phyloP scores from a whole-genome alignment of 2,113 vertebrate species.

The Bungarus multicinctus region DNA sequence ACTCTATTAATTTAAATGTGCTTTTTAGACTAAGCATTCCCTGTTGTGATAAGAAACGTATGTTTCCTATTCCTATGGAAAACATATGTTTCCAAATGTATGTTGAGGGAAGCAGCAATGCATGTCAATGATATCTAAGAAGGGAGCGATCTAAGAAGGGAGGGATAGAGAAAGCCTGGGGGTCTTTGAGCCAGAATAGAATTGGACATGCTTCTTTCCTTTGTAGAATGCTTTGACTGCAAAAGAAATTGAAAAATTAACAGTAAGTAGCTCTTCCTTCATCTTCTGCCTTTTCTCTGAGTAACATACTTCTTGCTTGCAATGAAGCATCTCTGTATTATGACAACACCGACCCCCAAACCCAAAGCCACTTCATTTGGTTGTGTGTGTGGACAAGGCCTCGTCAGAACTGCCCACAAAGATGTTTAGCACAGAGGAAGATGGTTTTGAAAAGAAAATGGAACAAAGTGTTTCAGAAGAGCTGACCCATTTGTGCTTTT shows the following conservation, averaged over 20 bases:
- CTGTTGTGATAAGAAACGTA: neutral
- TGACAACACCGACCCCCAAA: neutral
- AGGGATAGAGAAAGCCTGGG: neutral
- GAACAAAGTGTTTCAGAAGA: neutral
- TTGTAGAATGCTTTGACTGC: neutral
- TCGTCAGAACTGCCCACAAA: no score
- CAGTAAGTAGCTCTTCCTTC: neutral
- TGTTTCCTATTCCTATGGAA: no score
- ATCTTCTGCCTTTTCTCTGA: neutral
- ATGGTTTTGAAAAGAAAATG: neutral
- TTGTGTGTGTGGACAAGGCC: neutral
- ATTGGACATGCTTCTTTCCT: neutral
- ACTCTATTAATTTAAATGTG: neutral
- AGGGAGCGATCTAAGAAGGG: no score
- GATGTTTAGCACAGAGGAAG: no score
- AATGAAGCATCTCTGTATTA: neutral
- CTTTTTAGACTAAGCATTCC: neutral
- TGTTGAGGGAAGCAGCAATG: neutral
- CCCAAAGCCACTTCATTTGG: neutral
- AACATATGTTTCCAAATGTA: neutral
- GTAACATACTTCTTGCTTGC: neutral
- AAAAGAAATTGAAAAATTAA: neutral
- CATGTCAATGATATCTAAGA: neutral
- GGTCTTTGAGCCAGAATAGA: neutral
- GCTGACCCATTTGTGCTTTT: neutral